Evolutionary conservation across 2,888 invertebrate species (phyloP), one percentile per base, ranked within the genome.

Genomic region (Electrophaes corylata): DNA sequence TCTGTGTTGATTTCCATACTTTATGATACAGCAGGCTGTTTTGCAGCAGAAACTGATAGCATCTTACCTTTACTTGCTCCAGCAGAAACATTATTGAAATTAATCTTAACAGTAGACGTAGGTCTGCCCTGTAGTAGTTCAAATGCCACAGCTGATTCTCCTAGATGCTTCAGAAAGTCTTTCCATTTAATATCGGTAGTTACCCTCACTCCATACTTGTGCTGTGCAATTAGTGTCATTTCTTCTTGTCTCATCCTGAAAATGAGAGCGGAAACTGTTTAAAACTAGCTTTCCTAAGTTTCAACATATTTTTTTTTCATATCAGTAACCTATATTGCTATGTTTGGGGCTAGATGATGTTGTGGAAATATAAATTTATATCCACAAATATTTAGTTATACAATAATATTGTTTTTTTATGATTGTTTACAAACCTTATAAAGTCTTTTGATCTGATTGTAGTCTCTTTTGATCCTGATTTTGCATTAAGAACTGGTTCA

Each of bases 71-170:
- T 94, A 60, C 91, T 93, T 60, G 88, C 92, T 5, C 92, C 89
- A 58, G 83, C 75, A 26, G 82, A 72, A 23, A 81, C 81, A 62
- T 86, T 84, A 47, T 86, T 81, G 67, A 88, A 81, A 64, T 91
- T 88, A 12, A 95, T 90, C 69, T 93, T 92, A 16, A 93, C 89
- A 11, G 94, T 85, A 50, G 93, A 93, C 62, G 92, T 93, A 0
- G 94, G 93, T 67, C 94, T 95, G 2, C 94, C 93, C 71, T 95
- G 94, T 6, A 96, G 77, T 60, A 96, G 79, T 75, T 96, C 96
- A 68, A 96, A 94, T 3, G 88, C 92, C 0, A 93, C 94, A 0
- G 94, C 94, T 0, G 95, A 95, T 66, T 92, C 88, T 1, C 95
- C 95, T 1, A 96, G 81, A 57, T 93, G 93, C 11, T 86, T 70